phyloP scores from a whole-genome alignment of 2,888 invertebrate genomes.

The Aphodius granarius region DNA sequence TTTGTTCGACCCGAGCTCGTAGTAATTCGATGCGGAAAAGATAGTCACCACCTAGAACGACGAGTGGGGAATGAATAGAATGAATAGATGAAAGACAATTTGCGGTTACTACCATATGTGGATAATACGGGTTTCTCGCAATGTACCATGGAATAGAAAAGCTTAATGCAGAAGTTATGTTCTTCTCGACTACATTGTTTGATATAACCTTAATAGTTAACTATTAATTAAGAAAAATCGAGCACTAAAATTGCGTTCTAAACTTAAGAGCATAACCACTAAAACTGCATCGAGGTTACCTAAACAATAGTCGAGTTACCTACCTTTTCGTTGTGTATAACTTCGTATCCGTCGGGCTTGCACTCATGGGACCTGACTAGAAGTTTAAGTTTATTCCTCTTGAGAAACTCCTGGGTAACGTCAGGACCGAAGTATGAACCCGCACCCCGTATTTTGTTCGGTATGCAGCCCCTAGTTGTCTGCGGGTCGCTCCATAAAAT shows the following conservation, averaged over 20 bases:
- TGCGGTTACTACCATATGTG: background rate
- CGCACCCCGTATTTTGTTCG: slow-evolving; percentile 84
- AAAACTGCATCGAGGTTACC: background rate
- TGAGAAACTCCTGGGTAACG: slow-evolving; percentile 76
- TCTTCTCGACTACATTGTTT: no score
- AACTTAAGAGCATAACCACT: background rate
- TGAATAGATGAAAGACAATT: background rate
- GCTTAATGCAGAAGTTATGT: no score
- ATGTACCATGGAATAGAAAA: no score
- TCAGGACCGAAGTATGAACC: slow-evolving; percentile 94
- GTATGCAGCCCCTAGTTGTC: slow-evolving; percentile 74
- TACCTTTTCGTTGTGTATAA: slow-evolving; percentile 80
- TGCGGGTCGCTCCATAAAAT: slow-evolving; percentile 94
- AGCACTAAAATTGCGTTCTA: no score
- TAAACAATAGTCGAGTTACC: slow-evolving; percentile 35
- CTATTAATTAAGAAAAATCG: no score
- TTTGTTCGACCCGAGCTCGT: slow-evolving; percentile 90
- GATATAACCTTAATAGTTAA: no score
- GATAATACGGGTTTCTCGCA: no score
- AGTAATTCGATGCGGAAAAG: slow-evolving; percentile 97
- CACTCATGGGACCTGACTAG: slow-evolving; percentile 91
- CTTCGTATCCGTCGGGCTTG: slow-evolving; percentile 90
- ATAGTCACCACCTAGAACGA: slow-evolving; percentile 80
- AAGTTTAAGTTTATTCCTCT: slow-evolving; percentile 74
- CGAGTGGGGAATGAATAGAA: no score